Evolutionary conservation across 2,113 vertebrate genomes (phyloP).

Genomic region (Rhabdornis inornatus): DNA sequence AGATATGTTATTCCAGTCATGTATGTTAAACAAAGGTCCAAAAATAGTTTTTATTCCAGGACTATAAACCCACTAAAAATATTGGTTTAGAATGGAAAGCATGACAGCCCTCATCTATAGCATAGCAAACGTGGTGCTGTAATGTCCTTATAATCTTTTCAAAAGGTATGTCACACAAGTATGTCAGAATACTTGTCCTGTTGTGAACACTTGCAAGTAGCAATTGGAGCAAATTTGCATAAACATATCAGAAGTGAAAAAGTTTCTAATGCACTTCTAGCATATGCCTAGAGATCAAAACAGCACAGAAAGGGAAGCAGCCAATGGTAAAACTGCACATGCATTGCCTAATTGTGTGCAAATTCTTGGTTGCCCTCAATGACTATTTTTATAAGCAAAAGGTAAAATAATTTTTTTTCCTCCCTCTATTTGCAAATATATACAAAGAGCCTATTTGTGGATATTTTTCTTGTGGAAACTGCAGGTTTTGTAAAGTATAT

Average conservation of each 20-base stretch:
- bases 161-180: conserved; percentile 50
- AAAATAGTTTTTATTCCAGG: neutral
- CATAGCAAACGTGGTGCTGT: neutral
- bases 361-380: neutral
- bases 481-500: neutral
- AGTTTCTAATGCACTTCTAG: neutral
- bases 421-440: neutral
- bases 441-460: neutral
- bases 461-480: neutral
- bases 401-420: neutral
- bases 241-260: conserved; percentile 16
- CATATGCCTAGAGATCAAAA: neutral
- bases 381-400: neutral
- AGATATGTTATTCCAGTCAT: neutral
- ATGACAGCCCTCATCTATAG: neutral
- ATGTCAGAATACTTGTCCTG: conserved; percentile 41
- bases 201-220: conserved; percentile 45
- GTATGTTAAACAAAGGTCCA: neutral
- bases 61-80: neutral
- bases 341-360: neutral
- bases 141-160: conserved; percentile 20
- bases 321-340: neutral
- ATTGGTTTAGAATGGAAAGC: neutral
- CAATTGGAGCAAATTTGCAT: conserved; percentile 55
- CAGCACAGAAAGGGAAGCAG: neutral